Percentiles rank a stretch among this genome's conserved stretches.
Conservation (phyloP, 64 coral and sea anemone genomes). For the Actinia equina region DNA sequence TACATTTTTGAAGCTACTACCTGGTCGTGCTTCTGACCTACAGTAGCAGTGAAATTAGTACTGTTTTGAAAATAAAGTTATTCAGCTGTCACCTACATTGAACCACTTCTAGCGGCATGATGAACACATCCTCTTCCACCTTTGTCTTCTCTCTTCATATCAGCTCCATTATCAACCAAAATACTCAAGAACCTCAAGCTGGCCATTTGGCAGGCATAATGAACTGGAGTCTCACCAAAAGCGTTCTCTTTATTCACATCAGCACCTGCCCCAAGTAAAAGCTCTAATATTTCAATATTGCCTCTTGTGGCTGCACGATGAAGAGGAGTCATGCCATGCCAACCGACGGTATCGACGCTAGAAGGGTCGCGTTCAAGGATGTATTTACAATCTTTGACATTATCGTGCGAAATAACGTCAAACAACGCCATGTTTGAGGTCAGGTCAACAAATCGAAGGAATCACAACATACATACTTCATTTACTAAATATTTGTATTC, state of each 20-base stretch:
- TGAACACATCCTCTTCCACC: constrained; percentile 74
- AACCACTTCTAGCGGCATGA: constrained; percentile 88
- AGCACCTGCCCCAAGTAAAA: constrained; percentile 64
- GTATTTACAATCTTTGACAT: constrained; percentile 48
- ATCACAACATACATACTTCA: neutral
- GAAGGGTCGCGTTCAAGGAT: constrained; percentile 52
- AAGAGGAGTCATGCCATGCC: constrained; percentile 90
- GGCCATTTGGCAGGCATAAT: constrained; percentile 70
- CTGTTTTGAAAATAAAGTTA: too few species aligned
- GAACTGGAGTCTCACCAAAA: constrained; percentile 76
- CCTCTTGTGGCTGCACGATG: constrained; percentile 74
- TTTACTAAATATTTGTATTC: neutral
- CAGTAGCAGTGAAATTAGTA: too few species aligned
- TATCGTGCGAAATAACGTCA: constrained; percentile 55
- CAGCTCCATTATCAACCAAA: constrained; percentile 71
- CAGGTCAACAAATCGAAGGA: neutral
- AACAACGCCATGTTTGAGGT: constrained; percentile 68
- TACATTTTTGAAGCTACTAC: too few species aligned
- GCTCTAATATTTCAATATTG: constrained; percentile 56
- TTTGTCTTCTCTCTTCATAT: constrained; percentile 56
- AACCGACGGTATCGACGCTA: constrained; percentile 59
- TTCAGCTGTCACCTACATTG: constrained; percentile 85
- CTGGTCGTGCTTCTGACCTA: too few species aligned
- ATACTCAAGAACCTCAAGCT: constrained; percentile 47
- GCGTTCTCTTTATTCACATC: constrained; percentile 68